Percentiles rank a stretch among this genome's conserved stretches.
These are phyloP conservation scores for Danio tinwini DNA, from an alignment of 2,797 vertebrate genomes.

Conservation along the genomic window DNA sequence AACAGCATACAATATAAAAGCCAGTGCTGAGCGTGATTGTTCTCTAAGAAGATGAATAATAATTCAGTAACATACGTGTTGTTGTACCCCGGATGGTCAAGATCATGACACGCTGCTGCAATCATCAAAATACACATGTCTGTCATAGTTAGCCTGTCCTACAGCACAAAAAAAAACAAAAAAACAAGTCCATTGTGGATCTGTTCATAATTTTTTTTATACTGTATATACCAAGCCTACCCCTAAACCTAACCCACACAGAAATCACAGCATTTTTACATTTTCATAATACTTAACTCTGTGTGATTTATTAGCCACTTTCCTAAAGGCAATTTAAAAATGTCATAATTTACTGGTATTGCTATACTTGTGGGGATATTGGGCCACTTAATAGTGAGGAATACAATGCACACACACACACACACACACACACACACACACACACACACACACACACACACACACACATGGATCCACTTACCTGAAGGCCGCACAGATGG, in stretches of 20 bases:
- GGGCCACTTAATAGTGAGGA: too few species aligned
- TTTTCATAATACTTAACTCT: too few species aligned
- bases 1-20: not conserved
- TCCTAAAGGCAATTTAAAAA: too few species aligned
- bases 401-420: not conserved
- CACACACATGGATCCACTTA: conserved; percentile 51
- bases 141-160: conserved; percentile 83
- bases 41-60: not conserved
- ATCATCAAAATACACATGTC: conserved; percentile 90
- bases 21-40: not conserved
- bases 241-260: too few species aligned
- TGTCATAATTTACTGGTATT: too few species aligned
- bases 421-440: not conserved
- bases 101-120: conserved; percentile 89
- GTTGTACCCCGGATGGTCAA: conserved; percentile 93
- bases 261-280: too few species aligned
- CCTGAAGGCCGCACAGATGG: conserved; percentile 87
- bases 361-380: too few species aligned
- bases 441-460: not conserved
- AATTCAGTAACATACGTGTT: conserved; percentile 78
- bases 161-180: conserved; percentile 1
- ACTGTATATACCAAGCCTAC: too few species aligned
- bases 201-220: not conserved
- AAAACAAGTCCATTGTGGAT: conserved; percentile 22
- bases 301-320: too few species aligned